Base-by-base conservation (phyloP, 2,888 invertebrate species). In the Formica aserva region DNA sequence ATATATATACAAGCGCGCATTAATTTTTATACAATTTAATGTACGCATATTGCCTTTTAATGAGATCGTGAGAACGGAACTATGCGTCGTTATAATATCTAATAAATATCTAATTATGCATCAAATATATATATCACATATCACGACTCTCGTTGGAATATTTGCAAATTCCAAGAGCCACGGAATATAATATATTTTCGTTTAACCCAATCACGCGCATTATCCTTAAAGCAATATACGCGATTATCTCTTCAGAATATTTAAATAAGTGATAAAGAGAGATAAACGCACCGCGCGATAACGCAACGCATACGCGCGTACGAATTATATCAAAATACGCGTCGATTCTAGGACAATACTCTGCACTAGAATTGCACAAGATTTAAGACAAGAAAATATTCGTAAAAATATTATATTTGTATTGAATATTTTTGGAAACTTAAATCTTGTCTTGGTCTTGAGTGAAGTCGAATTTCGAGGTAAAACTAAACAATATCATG, bases 101-200 rank as follows among this genome's bases (percentile, higher is more conserved):
- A 60, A 60, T 45, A 60, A 60, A 60, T 26, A 45, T 60, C 48
- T 60, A 45, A 72, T 78, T 71, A 60, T 60, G 60, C 45, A 32
- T 78, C 41, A 32, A 69, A 52, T 67, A 2, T 22, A 38, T 15
- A 9, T 45, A 35, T 66, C 26, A 13, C 22, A 9, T 32, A 11
- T 26, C 48, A 38, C 41, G 57, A 38, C n/a, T 69, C 3, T 26
- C 32, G 11, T 18, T 48, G 35, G 45, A 18, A 15, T 13, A 15
- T 29, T 63, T 63, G 76, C 48, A 48, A 45, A 18, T 26, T 11
- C 13, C 6, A 57, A 15, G 8, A 18, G 15, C 13, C 35, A 18
- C n/a, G 29, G 15, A 77, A 26, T 66, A 35, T 66, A 35, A 52
- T 22, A 41, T 38, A 48, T 76, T 76, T 76, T 74, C 32, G 8